Base-by-base conservation (phyloP, 2,797 vertebrate genomes). In the Leucoraja ocellata region DNA sequence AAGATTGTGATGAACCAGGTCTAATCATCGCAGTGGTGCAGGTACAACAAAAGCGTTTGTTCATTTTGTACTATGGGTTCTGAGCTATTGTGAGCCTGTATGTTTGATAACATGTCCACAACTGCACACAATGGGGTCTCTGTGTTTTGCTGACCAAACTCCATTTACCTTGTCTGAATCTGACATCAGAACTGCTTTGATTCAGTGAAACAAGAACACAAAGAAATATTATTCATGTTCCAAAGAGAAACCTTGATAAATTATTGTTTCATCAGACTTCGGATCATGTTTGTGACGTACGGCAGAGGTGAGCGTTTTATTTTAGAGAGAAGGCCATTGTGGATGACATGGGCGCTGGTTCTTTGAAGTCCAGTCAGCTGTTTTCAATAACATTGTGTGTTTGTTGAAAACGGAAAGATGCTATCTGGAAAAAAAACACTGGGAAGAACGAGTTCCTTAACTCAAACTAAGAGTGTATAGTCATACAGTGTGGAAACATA, bases 161-260 rank as follows among this genome's bases (percentile, higher is more conserved):
- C 68, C 90, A 28, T 91, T 74, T 74, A 91, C 90, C 90, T 91
- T 74, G 90, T 91, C 90, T 74, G 68, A 46, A 91, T 74, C 39
- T 23, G 18, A 91, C 90, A 91, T 91, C 90, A 91, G 54, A 46
- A 91, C 90, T 91, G 90, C 68, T 91, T 91, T 74, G 90, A 73
- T 74, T 46, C 36, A 21, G 90, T 74, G 14, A 65, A 65, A 88
- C 65, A 28, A 74, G 74, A 91, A 54, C 39, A 91, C 90, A 91
- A 91, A 91, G 90, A 10, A 36, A 46, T 39, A 91, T 91, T 91
- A 91, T 91, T 91, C 90, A 73, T 25, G 73, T 91, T 74, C 90
- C 90, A 91, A 28, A 91, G 23, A 13, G 36, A 74, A 91, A 91
- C 46, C 39, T 73, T 74, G 90, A 91, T 73, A 91, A 74, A 91